Evolutionary conservation across 2,797 vertebrate species (phyloP).

Genomic region (Gallinago solitaria): DNA sequence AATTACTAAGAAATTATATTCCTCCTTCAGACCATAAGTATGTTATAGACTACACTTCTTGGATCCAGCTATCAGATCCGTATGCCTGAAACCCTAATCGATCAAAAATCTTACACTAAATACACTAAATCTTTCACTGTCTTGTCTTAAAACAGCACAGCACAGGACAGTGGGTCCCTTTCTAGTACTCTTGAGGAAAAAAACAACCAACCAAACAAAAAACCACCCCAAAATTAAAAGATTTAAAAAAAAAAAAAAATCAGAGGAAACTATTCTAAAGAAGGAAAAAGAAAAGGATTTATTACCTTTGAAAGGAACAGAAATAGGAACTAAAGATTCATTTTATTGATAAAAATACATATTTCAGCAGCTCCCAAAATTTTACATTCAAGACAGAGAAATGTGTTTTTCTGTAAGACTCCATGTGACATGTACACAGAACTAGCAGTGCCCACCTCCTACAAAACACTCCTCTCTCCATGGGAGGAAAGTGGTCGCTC

Average conservation of each 20-base stretch:
- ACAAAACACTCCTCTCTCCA: background rate
- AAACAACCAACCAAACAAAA: background rate
- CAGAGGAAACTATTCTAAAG: background rate
- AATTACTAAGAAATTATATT: background rate
- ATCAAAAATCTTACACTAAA: background rate
- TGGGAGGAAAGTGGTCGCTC: background rate
- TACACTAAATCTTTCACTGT: background rate
- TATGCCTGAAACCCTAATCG: background rate
- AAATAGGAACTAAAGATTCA: background rate
- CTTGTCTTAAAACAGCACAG: background rate
- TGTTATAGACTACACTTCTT: background rate
- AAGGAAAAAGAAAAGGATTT: background rate
- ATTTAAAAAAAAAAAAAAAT: background rate
- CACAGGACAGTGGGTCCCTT: background rate
- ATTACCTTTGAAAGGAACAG: background rate
- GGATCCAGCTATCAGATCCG: background rate
- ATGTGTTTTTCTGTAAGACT: background rate
- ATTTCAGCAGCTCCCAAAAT: background rate
- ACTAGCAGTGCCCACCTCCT: background rate
- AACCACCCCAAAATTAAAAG: no score
- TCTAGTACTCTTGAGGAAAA: background rate
- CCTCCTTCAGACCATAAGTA: background rate
- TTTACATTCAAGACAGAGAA: background rate
- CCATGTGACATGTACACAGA: fast-evolving
- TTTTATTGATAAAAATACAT: background rate